Conservation (phyloP, 2,888 invertebrate species). For the Eilema sororculum region DNA sequence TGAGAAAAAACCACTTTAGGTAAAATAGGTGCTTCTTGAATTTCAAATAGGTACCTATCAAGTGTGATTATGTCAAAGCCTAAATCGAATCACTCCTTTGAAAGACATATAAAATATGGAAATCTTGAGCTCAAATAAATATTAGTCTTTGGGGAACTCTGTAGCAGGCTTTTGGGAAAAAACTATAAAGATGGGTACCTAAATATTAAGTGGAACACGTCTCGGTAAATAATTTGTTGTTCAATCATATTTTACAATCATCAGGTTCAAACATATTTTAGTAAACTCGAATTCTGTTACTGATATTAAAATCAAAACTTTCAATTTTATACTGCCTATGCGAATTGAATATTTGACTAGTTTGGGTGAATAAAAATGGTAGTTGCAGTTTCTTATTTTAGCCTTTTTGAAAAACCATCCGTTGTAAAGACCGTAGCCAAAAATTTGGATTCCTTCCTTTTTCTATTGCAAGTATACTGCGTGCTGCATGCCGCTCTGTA, state of each 20-base stretch:
- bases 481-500: too few species aligned
- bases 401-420: too few species aligned
- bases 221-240: constrained; percentile 57
- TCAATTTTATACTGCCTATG: too few species aligned
- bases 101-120: constrained; percentile 45
- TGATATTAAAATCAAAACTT: neutral
- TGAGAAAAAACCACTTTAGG: constrained; percentile 41
- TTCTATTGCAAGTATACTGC: too few species aligned
- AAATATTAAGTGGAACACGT: constrained; percentile 53
- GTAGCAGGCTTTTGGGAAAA: constrained; percentile 45
- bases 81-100: constrained; percentile 53
- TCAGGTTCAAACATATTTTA: constrained; percentile 44
- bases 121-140: constrained; percentile 39
- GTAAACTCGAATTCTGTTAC: constrained; percentile 37
- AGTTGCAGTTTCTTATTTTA: neutral
- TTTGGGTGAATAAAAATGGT: too few species aligned
- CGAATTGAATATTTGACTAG: too few species aligned
- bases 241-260: constrained; percentile 59
- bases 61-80: constrained; percentile 50
- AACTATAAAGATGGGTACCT: constrained; percentile 51
- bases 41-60: constrained; percentile 49
- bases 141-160: constrained; percentile 28
- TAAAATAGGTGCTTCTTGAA: constrained; percentile 45
- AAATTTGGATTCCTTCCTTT: too few species aligned
- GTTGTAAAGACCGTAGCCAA: too few species aligned